A percentile compares a stretch with the other conserved stretches of the same genome.
phyloP scores from a whole-genome alignment of 2,888 invertebrate genomes.

The Bruchidius siliquastri region DNA sequence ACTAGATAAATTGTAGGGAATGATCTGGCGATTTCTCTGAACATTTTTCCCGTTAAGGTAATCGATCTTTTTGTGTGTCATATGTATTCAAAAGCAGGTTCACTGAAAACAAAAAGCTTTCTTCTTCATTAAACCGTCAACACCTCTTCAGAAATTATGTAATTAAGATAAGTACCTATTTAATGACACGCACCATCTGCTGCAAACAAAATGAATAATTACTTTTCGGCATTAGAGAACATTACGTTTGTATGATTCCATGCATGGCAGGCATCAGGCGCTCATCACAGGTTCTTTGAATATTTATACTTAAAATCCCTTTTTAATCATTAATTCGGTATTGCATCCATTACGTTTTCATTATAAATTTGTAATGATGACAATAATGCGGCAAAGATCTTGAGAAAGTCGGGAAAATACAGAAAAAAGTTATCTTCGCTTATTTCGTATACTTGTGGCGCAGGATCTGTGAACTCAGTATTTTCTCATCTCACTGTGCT shows the following conservation, averaged over 20 bases:
- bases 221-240: not conserved
- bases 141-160: not conserved
- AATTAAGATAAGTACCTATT: not conserved
- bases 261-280: not conserved
- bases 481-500: too few relatives aligned
- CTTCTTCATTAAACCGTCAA: not conserved
- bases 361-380: too few relatives aligned
- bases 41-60: not conserved
- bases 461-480: too few relatives aligned
- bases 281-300: too few relatives aligned
- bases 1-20: too few relatives aligned
- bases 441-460: too few relatives aligned
- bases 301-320: too few relatives aligned
- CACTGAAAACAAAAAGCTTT: not conserved
- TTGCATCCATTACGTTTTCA: too few relatives aligned
- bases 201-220: not conserved
- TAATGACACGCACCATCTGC: not conserved
- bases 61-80: not conserved
- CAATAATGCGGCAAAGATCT: too few relatives aligned
- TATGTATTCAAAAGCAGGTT: not conserved
- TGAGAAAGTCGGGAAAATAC: too few relatives aligned
- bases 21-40: not conserved
- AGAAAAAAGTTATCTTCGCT: too few relatives aligned
- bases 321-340: too few relatives aligned
- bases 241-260: not conserved